Base-by-base conservation (phyloP, 2,113 vertebrate genomes). In the Serinus canaria region DNA sequence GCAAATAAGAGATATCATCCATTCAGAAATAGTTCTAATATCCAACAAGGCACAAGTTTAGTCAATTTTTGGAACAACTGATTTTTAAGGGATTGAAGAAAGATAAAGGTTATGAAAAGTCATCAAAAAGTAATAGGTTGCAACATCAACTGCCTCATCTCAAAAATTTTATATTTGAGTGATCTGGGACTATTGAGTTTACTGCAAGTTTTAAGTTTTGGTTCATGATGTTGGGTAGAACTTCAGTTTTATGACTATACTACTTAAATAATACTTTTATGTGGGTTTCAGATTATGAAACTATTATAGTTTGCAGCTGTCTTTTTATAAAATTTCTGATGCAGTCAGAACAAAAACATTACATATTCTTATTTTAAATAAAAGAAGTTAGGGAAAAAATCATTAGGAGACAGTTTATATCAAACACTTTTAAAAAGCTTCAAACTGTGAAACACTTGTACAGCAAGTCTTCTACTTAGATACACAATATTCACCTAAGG, bases 161-260 rank as follows among this genome's bases (percentile, higher is more conserved):
- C 37, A 52, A 60, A 44, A 27, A 19, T 23, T 52, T 37, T 52
- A 10, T 18, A 60, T 60, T 68, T 69, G 46, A 87, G 12, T 37
- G 14, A 77, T 19, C 33, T 60, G 27, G 7, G 10, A 30, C 37
- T 23, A 60, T 19, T 3, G 5, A 44, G 27, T 46, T 60, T 33
- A 39, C 9, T 18, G 9, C 22, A 77, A 52, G 18, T 68, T 59
- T 44, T 22, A 76, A 22, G 37, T 60, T 77, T 39, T 4, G 0
- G 28, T 33, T 69, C 0, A 0, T 33, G 12, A 46, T 37, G 27
- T 20, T 60, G 11, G 9, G 15, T 17, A 63, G 33, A 84, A 63
- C 30, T 50, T 76, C n/a, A 10, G 4, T 47, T 78, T 92, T 53
- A 39, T 6, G 3, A 52, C 27, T 2, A 3, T 43, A 33, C 33